Conservation (phyloP, 2,797 vertebrate species). For the Falco biarmicus region DNA sequence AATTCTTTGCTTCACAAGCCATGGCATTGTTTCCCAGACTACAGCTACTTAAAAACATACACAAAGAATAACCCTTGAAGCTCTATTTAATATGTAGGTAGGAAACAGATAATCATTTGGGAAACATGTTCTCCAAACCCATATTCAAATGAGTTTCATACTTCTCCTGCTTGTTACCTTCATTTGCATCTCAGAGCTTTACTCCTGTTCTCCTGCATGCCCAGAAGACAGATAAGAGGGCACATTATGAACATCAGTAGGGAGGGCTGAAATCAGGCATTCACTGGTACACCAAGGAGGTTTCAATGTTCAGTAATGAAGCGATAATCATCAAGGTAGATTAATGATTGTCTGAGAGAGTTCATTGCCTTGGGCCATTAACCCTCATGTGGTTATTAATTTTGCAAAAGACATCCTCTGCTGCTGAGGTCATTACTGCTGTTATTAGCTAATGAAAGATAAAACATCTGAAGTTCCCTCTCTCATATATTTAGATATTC, state of each 20-base stretch:
- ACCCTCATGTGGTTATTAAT: slow-evolving; percentile 77
- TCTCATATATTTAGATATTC: slow-evolving; percentile 24
- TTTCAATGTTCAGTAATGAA: slow-evolving; percentile 71
- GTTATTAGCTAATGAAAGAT: slow-evolving; percentile 64
- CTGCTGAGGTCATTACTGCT: slow-evolving; percentile 73
- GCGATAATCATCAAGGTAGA: slow-evolving; percentile 76
- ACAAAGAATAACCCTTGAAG: neutral
- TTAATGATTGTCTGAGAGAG: slow-evolving; percentile 75
- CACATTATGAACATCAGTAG: neutral
- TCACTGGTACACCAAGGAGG: slow-evolving; percentile 54
- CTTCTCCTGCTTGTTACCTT: neutral
- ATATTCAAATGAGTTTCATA: neutral
- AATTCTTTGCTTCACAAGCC: neutral
- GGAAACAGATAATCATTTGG: neutral
- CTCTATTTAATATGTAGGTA: neutral
- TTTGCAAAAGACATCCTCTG: slow-evolving; percentile 71
- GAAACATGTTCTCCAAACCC: neutral
- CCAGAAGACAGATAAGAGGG: slow-evolving; percentile 5
- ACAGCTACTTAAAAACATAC: neutral
- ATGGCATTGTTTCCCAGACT: neutral
- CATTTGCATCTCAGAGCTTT: slow-evolving; percentile 19
- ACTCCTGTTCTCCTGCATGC: slow-evolving; percentile 48
- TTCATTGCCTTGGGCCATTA: slow-evolving; percentile 75
- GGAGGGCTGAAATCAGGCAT: slow-evolving; percentile 33
- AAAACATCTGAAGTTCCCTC: slow-evolving; percentile 50